Percentiles rank a stretch among this genome's conserved stretches.
Evolutionary conservation across 2,888 invertebrate species (phyloP).

Genomic region (Craniophora ligustri): DNA sequence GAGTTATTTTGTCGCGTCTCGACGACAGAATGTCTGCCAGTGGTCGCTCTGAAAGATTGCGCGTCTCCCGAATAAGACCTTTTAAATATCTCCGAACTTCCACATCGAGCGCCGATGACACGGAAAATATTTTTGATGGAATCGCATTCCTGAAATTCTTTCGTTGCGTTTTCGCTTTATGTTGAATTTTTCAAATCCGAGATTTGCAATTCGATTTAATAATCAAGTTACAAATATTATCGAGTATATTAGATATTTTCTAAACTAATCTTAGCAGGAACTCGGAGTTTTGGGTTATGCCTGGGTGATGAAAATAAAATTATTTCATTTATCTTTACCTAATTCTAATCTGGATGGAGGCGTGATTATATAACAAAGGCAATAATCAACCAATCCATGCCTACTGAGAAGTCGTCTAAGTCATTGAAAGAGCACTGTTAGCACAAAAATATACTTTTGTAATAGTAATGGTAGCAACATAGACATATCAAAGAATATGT

Average conservation of each 20-base stretch:
- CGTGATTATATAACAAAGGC: too few species aligned
- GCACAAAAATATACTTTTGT: slow-evolving; percentile 3
- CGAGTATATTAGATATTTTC: too few species aligned
- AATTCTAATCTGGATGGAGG: too few species aligned
- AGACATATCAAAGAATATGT: slow-evolving; percentile 67
- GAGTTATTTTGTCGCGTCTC: slow-evolving; percentile 80
- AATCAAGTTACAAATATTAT: too few species aligned
- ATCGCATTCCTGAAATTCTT: slow-evolving; percentile 49
- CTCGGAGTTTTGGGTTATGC: too few species aligned
- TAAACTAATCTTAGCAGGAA: too few species aligned
- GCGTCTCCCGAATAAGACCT: slow-evolving; percentile 70
- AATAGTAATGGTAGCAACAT: slow-evolving; percentile 27
- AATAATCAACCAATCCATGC: too few species aligned
- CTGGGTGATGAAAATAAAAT: too few species aligned
- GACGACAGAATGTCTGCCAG: slow-evolving; percentile 68
- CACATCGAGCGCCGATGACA: slow-evolving; percentile 57
- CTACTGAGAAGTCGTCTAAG: neutral
- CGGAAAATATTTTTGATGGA: slow-evolving; percentile 63
- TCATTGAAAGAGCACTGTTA: neutral
- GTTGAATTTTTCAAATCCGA: neutral
- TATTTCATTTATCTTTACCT: too few species aligned
- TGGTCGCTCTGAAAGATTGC: slow-evolving; percentile 78
- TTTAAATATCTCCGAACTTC: slow-evolving; percentile 74
- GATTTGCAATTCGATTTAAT: neutral
- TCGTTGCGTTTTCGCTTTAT: slow-evolving; percentile 25